Base-by-base conservation (phyloP, 53 echinoderm and acorn worm species). In the Temnopleurus reevesii region DNA sequence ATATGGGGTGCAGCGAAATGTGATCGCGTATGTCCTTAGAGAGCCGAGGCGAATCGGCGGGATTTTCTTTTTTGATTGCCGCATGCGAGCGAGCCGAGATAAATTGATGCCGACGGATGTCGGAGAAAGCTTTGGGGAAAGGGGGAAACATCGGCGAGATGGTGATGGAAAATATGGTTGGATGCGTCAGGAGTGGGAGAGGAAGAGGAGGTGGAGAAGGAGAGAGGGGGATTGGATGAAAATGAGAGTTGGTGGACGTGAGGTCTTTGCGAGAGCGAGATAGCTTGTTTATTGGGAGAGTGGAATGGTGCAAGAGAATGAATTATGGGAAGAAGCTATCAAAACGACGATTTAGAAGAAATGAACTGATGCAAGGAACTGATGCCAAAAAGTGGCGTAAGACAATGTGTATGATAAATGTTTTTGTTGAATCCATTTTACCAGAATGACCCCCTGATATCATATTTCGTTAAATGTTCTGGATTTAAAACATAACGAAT, bases 1-100 rank as follows among this genome's bases (percentile, higher is more conserved):
- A 63, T 86, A 86, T 86, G 46, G 63, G 86, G 64, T 51, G 61
- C 86, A 46, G 86, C 61, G 86, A 86, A 86, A 86, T 61, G 86
- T 45, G 86, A 86, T 63, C 86, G 45, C 86, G 45, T 36, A 63
- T 51, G 86, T 86, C 86, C 61, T 86, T 28, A 5, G 64, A 86
- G 86, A 86, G 61, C 61, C 8, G 81, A 81, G 81, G 53, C 27
- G 49, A 46, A 81, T 30, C 81, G 58, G 83, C 83, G 83, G 83
- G 83, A 83, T 83, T 83, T 83, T 57, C 83, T 58, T 57, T 81
- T 55, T 56, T 83, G 55, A 57, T 55, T 83, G 83, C 83, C 55
- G 83, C 83, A 57, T 51, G 83, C 83, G 83, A 58, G 81, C 18
- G 49, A 53, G 54, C 18, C 2, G 81, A 81, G 81, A 81, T 81